Percentiles rank a stretch among this genome's conserved stretches.
phyloP scores from a whole-genome alignment of 2,797 vertebrate genomes.

The Sciurus vulgaris region DNA sequence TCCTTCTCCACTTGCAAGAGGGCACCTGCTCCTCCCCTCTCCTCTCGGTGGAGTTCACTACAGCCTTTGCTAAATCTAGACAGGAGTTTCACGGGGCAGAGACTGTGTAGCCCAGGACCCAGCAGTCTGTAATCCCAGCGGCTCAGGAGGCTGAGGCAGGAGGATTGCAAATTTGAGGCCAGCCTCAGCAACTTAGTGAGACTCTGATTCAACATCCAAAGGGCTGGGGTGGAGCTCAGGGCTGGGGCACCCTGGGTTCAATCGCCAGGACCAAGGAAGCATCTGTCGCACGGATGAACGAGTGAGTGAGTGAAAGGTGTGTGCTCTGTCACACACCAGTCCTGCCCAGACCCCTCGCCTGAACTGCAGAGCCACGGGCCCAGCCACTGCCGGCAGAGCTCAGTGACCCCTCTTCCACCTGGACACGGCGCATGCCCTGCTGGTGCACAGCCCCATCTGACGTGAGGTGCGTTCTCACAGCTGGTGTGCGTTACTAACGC shows the following conservation, averaged over 20 bases:
- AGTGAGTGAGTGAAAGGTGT: neutral
- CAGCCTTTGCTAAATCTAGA: neutral
- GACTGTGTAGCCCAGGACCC: neutral
- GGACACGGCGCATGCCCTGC: rapidly evolving
- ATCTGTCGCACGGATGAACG: neutral
- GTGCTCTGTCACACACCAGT: no score
- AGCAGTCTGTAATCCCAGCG: no score
- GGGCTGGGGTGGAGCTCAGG: no score
- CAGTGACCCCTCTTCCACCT: neutral
- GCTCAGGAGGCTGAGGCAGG: no score
- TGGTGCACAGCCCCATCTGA: neutral
- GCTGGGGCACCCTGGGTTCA: no score
- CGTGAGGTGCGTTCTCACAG: neutral
- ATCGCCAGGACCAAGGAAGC: no score
- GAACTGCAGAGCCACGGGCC: neutral
- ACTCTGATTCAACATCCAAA: no score
- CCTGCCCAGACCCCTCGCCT: neutral
- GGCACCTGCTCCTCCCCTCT: neutral
- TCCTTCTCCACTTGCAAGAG: neutral
- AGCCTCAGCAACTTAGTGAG: no score
- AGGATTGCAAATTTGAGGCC: no score
- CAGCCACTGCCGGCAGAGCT: neutral
- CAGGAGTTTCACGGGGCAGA: neutral
- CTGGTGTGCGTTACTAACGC: neutral
- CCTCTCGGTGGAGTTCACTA: neutral